phyloP scores from a whole-genome alignment of 2,113 vertebrate genomes.

The Mungos mungo region DNA sequence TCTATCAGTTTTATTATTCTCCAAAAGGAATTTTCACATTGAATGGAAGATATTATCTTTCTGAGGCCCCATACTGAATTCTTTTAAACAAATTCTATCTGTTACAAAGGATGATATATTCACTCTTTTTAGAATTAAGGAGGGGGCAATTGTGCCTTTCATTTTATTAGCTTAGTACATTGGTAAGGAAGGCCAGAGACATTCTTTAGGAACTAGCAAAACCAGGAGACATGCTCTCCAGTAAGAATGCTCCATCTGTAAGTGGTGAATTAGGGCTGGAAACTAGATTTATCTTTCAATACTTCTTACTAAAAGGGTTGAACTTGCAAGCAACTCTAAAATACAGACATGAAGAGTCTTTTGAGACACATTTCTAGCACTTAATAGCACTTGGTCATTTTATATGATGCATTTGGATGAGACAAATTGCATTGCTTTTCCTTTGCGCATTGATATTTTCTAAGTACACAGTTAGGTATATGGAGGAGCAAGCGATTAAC shows the following conservation, averaged over 20 bases:
- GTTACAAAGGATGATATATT: not conserved
- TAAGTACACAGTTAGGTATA: constrained; percentile 9
- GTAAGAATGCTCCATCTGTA: constrained; percentile 65
- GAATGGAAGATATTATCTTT: constrained; percentile 62
- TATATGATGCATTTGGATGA: constrained; percentile 48
- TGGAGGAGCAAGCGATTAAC: not conserved
- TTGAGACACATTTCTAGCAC: constrained; percentile 46
- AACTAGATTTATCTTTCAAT: constrained; percentile 73
- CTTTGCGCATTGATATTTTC: not conserved
- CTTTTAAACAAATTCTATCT: constrained; percentile 72
- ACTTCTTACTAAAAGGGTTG: constrained; percentile 30
- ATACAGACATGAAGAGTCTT: constrained; percentile 45
- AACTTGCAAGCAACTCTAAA: constrained; percentile 57
- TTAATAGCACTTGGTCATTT: constrained; percentile 63
- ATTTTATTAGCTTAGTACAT: not conserved
- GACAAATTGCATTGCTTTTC: not conserved
- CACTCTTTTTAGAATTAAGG: not conserved
- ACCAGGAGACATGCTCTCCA: constrained; percentile 62
- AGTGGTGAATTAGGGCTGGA: constrained; percentile 75
- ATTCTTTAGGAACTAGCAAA: constrained; percentile 59
- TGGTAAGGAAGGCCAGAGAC: not conserved
- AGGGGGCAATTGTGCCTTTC: not conserved
- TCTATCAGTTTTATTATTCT: constrained; percentile 63
- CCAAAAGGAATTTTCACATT: constrained; percentile 46
- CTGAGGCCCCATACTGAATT: constrained; percentile 53